These are phyloP conservation scores for Plestiodon gilberti DNA, from an alignment of 2,113 vertebrate species.

Conservation along the genomic window DNA sequence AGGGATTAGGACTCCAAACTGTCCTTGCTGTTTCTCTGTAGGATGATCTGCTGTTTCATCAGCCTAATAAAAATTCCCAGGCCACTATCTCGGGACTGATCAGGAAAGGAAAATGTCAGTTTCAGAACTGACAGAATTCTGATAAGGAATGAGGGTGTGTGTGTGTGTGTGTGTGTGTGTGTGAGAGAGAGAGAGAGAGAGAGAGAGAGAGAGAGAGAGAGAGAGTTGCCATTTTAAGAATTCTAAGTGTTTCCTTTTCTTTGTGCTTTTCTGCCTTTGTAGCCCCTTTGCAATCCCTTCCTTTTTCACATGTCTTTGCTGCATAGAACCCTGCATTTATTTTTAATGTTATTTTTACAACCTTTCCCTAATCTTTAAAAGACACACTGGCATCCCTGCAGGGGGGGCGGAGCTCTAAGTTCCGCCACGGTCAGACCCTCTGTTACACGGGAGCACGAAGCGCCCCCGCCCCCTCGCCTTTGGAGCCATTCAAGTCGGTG, in stretches of 20 bases:
- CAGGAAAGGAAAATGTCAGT: constrained; percentile 84
- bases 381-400: no score
- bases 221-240: not conserved
- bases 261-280: constrained; percentile 28
- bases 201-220: no score
- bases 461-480: no score
- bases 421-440: no score
- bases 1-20: constrained; percentile 79
- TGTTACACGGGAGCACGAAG: no score
- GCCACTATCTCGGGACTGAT: constrained; percentile 79
- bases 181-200: not conserved
- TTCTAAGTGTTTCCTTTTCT: not conserved
- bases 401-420: no score
- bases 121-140: constrained; percentile 80
- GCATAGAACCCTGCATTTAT: constrained; percentile 68
- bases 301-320: constrained; percentile 44
- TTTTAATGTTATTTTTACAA: constrained; percentile 71
- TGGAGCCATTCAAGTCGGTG: no score
- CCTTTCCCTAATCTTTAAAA: constrained; percentile 65
- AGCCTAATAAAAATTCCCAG: constrained; percentile 65
- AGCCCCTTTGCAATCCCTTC: constrained; percentile 12
- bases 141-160: constrained; percentile 75
- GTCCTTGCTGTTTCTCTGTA: constrained; percentile 79
- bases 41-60: constrained; percentile 77
- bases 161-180: constrained; percentile 43